Evolutionary conservation across 1,140 invertebrate species (phyloP).

Genomic region (Drosophila novamexicana): DNA sequence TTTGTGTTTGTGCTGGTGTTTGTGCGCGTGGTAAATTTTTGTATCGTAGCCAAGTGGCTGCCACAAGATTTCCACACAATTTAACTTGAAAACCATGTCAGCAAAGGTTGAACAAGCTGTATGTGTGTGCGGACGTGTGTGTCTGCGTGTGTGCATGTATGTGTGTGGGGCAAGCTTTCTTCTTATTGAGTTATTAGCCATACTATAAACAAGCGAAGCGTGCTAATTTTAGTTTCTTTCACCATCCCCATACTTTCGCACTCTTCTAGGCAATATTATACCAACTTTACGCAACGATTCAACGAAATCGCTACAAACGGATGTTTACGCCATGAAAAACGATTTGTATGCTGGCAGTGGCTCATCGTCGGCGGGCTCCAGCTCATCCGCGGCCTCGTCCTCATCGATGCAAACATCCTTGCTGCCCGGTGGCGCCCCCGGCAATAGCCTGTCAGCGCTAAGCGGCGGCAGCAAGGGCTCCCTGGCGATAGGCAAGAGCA

Average conservation of each 20-base stretch:
- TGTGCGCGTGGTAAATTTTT: conserved; percentile 44
- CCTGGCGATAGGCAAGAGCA: conserved; percentile 83
- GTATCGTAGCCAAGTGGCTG: conserved; percentile 66
- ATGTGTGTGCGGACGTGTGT: neutral
- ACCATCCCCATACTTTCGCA: neutral
- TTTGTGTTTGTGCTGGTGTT: conserved; percentile 2
- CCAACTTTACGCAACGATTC: conserved; percentile 80
- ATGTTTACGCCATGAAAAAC: conserved; percentile 78
- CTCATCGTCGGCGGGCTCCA: conserved; percentile 53
- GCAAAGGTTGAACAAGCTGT: conserved; percentile 51
- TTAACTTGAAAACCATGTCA: conserved; percentile 78
- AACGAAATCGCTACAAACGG: conserved; percentile 78
- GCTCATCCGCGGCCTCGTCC: conserved; percentile 62
- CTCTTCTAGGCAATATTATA: conserved; percentile 76
- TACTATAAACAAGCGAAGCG: conserved; percentile 27
- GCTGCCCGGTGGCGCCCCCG: conserved; percentile 52
- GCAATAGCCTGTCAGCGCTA: conserved; percentile 71
- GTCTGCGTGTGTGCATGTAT: neutral
- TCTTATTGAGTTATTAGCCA: conserved; percentile 51
- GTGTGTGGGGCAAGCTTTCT: conserved; percentile 6
- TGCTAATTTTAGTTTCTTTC: conserved; percentile 10
- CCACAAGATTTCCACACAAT: conserved; percentile 77
- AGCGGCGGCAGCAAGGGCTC: conserved; percentile 73
- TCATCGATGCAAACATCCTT: conserved; percentile 72
- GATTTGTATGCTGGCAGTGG: conserved; percentile 71